Conservation (phyloP, 2,888 invertebrate species). For the Griposia aprilina region DNA sequence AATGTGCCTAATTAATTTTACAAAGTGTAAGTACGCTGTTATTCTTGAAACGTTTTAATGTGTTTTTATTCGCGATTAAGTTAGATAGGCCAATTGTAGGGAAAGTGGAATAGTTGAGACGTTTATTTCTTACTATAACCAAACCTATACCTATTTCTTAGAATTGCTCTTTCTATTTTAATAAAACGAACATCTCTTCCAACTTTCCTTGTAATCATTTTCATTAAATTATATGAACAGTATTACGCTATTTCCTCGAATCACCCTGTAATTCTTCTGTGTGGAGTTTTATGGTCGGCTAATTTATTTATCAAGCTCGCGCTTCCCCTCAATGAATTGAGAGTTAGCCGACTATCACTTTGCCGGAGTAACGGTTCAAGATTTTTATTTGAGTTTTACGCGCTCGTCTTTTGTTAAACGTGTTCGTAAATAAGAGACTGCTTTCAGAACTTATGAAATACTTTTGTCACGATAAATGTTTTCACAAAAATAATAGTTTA, state of each 20-base stretch:
- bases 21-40: slow-evolving; percentile 62
- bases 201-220: slow-evolving; percentile 47
- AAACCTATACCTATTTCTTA: slow-evolving; percentile 1
- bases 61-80: slow-evolving; percentile 56
- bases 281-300: slow-evolving; percentile 56
- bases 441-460: slow-evolving; percentile 11
- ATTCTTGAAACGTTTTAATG: slow-evolving; percentile 56
- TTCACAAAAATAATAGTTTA: neutral
- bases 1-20: slow-evolving; percentile 69
- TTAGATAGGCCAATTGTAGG: slow-evolving; percentile 36
- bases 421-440: slow-evolving; percentile 18
- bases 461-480: neutral
- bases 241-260: slow-evolving; percentile 46
- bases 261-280: slow-evolving; percentile 56
- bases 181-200: slow-evolving; percentile 16
- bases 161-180: slow-evolving; percentile 28
- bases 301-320: slow-evolving; percentile 60
- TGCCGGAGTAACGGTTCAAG: slow-evolving; percentile 32
- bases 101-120: slow-evolving; percentile 23
- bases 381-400: slow-evolving; percentile 49
- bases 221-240: slow-evolving; percentile 54
- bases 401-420: slow-evolving; percentile 38
- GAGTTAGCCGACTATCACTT: slow-evolving; percentile 58
- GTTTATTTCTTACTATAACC: neutral
- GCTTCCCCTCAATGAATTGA: slow-evolving; percentile 58